Base-by-base conservation (phyloP, 2,888 invertebrate genomes). In the Eristalis arbustorum region DNA sequence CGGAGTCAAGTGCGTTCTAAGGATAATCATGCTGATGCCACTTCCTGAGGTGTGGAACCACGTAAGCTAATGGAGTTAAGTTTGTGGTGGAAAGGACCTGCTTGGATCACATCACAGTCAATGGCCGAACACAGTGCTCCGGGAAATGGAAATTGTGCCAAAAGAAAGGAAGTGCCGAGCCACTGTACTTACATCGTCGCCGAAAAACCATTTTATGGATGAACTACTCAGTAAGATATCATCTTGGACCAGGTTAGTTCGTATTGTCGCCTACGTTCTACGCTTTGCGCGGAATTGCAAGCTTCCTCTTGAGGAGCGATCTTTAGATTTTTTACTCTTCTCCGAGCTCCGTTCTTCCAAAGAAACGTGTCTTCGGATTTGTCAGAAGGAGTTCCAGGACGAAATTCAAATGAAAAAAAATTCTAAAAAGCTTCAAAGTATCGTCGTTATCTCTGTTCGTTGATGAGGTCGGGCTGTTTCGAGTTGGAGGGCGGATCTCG, bases 21-120 rank as follows among this genome's bases (percentile, higher is more conserved):
- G 2, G 64, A 83, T 8, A 90, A 90, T 57, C 88, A 89, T 8
- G 89, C 89, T 0, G 89, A 90, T 75, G 59, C 84, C 8, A 84
- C 88, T 10, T 89, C 89, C 0, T 76, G 89, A 28, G 89, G 90
- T 3, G 31, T 85, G 1, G 18, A 18, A 11, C 88, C 88, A 1
- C 18, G 72, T 1, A 59, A 76, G 59, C 31, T 90, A 10, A 14
- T 88, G 2, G n/a, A 59, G 0, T 74, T 62, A 8, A 25, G 63
- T 3, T 71, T 89, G 1, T 90, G 89, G 90, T 89, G 89, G 88
- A 73, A 83, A 5, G 89, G 89, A 11, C 90, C 89, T 14, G 13
- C n/a, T 6, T 89, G 84, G 69, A 31, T 78, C 5, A 2, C 49
- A 3, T 18, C 10, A n/a, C 0, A 18, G 10, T 6, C 18, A 25